Percentiles rank a stretch among this genome's conserved stretches.
phyloP scores from a whole-genome alignment of 2,797 vertebrate genomes.

The Sciaenops ocellatus region DNA sequence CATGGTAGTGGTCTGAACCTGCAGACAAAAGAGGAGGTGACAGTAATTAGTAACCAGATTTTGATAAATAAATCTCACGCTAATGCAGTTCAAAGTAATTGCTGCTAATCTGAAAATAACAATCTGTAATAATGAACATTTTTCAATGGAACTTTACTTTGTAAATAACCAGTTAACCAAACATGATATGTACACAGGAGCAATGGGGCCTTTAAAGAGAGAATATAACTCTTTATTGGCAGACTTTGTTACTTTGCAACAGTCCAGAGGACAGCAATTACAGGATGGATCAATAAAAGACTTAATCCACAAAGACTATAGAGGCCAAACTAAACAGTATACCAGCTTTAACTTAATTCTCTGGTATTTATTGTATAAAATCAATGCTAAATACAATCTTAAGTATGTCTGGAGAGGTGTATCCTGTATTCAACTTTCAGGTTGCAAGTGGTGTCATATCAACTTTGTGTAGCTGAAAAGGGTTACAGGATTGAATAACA shows the following conservation, averaged over 20 bases:
- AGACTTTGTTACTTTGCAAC: slow-evolving; percentile 48
- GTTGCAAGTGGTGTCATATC: neutral
- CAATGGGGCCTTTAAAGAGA: slow-evolving; percentile 40
- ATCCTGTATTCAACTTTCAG: slow-evolving; percentile 7
- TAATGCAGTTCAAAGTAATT: slow-evolving; percentile 47
- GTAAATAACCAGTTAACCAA: slow-evolving; percentile 4
- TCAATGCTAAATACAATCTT: slow-evolving; percentile 40
- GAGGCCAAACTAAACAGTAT: slow-evolving; percentile 47
- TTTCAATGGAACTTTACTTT: slow-evolving; percentile 10
- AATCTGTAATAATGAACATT: slow-evolving; percentile 49
- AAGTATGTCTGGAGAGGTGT: slow-evolving; percentile 11
- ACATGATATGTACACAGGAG: slow-evolving; percentile 4
- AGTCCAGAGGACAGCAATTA: slow-evolving; percentile 73
- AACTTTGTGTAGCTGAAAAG: slow-evolving; percentile 19
- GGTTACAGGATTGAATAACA: slow-evolving; percentile 25
- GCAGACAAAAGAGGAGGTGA: slow-evolving; percentile 40
- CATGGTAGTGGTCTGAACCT: slow-evolving; percentile 99
- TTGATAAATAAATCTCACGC: slow-evolving; percentile 50
- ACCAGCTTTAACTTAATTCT: slow-evolving; percentile 48
- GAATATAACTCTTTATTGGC: slow-evolving; percentile 40
- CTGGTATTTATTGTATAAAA: slow-evolving; percentile 40
- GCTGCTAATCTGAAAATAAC: slow-evolving; percentile 43
- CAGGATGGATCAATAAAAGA: slow-evolving; percentile 66
- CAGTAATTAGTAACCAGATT: slow-evolving; percentile 40
- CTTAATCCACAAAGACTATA: slow-evolving; percentile 61